These are phyloP conservation scores for Bombyx mandarina DNA, from an alignment of 1,140 invertebrate genomes.

Conservation along the genomic window DNA sequence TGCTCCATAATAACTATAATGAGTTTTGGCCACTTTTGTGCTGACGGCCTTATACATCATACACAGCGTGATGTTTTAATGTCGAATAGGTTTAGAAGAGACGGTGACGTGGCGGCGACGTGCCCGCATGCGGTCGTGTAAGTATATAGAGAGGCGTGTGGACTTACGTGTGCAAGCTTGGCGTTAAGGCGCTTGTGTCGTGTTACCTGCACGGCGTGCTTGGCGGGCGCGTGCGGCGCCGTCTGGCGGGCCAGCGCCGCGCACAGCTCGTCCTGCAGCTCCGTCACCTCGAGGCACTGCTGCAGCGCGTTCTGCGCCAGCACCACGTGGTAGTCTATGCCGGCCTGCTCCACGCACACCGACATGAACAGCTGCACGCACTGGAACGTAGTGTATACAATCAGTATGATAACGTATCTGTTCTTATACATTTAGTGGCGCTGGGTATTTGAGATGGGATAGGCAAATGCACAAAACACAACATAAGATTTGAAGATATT, in stretches of 20 bases:
- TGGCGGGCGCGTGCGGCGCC: conserved; percentile 87
- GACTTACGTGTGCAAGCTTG: conserved; percentile 67
- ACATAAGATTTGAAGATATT: too few species aligned
- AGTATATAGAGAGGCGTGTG: not conserved
- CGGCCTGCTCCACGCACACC: conserved; percentile 92
- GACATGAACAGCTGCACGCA: conserved; percentile 95
- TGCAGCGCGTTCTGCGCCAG: conserved; percentile 94
- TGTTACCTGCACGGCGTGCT: conserved; percentile 93
- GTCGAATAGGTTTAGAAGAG: too few species aligned
- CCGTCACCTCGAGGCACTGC: conserved; percentile 88
- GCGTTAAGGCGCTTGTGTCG: conserved; percentile 40
- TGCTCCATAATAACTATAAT: too few species aligned
- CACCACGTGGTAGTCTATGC: conserved; percentile 96
- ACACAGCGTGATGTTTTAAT: too few species aligned
- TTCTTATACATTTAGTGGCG: too few species aligned
- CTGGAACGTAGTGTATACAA: conserved; percentile 62
- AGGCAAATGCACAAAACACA: too few species aligned
- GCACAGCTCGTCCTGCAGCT: conserved; percentile 93
- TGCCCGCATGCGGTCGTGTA: not conserved
- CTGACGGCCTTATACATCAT: too few species aligned
- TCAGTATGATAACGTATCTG: too few species aligned
- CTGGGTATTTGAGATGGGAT: too few species aligned
- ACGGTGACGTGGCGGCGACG: too few species aligned
- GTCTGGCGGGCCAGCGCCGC: conserved; percentile 94
- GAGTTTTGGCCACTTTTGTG: too few species aligned